Conservation (phyloP, 2,888 invertebrate species). For the Drosophila barbarae region DNA sequence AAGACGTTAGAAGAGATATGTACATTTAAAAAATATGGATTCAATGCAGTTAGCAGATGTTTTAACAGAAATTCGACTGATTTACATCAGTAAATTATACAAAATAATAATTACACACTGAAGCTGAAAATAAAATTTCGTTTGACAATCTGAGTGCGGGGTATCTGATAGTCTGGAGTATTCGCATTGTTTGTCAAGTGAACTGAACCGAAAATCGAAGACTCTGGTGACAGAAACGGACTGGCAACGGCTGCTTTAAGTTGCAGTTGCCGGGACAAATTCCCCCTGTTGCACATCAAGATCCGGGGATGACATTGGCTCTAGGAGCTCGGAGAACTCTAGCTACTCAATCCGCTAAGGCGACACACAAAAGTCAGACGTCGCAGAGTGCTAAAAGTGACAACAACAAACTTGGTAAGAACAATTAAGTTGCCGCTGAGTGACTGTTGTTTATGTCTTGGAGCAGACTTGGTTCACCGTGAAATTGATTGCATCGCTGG, state of each 20-base stretch:
- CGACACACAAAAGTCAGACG: conserved; percentile 20
- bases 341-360: conserved; percentile 21
- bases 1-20: not conserved
- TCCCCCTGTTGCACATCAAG: conserved; percentile 40
- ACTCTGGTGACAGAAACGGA: conserved; percentile 2
- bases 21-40: not conserved
- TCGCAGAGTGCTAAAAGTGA: conserved; percentile 16
- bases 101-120: not conserved
- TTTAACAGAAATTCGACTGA: not conserved
- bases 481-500: conserved; percentile 67
- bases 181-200: conserved; percentile 6
- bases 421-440: conserved; percentile 62
- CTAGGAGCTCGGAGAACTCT: conserved; percentile 1
- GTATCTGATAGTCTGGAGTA: not conserved
- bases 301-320: too few species aligned
- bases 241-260: conserved; percentile 20
- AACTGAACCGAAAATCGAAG: conserved; percentile 21
- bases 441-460: conserved; percentile 36
- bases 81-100: not conserved
- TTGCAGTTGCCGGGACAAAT: conserved; percentile 33
- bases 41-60: not conserved
- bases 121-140: not conserved
- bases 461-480: conserved; percentile 39
- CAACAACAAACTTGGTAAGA: conserved; percentile 35
- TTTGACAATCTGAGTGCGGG: not conserved